Evolutionary conservation across 1,140 invertebrate species (phyloP), one percentile per base, ranked within the genome.

Genomic region (Aphelinus certus): DNA sequence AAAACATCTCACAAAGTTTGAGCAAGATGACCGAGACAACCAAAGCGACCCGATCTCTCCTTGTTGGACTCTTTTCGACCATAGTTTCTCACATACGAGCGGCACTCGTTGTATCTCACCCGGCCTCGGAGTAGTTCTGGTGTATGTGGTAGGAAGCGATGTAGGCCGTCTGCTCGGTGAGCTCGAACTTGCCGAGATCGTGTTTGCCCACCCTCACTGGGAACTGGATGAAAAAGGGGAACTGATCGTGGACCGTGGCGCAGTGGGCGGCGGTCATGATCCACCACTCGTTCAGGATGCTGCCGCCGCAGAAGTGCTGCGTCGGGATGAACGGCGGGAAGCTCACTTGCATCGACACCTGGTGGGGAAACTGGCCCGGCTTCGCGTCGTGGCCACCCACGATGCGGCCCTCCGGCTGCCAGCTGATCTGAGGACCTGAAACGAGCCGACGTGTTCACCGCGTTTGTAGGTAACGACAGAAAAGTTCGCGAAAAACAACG

Each of bases 71-170:
- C 26, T 26, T 26, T 26, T 26, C 26, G 26, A 26, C 26, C 26
- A 26, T 26, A 26, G 26, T 26, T 26, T 26, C 26, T 26, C 26
- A 26, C 26, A 26, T 26, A 26, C 26, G 26, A 26, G 26, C 26
- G 26, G 26, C 26, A 57, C 10, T 10, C 10, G 26, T 26, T 26
- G 26, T 26, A 43, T 45, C 5, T 48, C 5, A 53, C 10, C 60
- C 76, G 82, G 80, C 89, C 87, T 89, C 88, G n/a, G 58, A 9
- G 77, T 88, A 92, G 1, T 81, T 67, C 26, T 88, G 82, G 77
- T 92, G 91, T 0, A 89, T 75, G 56, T 85, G 82, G 43, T 78
- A 81, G 3, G 83, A 79, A 0, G 77, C 76, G 2, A 91, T 85
- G 7, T 58, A 1, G 26, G 87, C 79, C 0, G 56, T 68, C 78